A percentile compares a stretch with the other conserved stretches of the same genome.
phyloP scores from a whole-genome alignment of 2,888 invertebrate genomes.

The Halictus quadricinctus region DNA sequence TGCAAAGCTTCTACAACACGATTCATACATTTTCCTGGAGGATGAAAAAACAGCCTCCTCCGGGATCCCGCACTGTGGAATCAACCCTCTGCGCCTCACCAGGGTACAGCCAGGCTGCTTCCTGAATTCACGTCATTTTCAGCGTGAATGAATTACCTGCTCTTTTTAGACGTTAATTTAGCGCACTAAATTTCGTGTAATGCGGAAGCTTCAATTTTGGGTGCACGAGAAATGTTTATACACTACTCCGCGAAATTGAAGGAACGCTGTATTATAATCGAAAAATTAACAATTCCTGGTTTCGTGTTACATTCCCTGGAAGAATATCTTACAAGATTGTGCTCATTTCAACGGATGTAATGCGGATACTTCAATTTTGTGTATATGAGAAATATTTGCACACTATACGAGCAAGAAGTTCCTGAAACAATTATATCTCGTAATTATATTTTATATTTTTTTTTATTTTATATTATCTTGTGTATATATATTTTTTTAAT shows the following conservation, averaged over 20 bases:
- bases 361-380: neutral
- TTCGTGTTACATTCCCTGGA: neutral
- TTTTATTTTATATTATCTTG: too few relatives aligned
- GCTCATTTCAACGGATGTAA: neutral
- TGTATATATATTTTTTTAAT: too few relatives aligned
- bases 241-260: neutral
- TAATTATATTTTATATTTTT: too few relatives aligned
- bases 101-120: slow-evolving; percentile 15
- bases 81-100: slow-evolving; percentile 36
- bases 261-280: neutral
- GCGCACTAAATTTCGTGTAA: neutral
- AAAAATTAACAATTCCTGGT: neutral
- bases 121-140: slow-evolving; percentile 44
- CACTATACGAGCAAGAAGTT: too few relatives aligned
- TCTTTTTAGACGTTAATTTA: neutral
- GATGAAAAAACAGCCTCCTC: slow-evolving; percentile 77
- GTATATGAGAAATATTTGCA: neutral
- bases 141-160: slow-evolving; percentile 5
- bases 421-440: too few relatives aligned
- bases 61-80: slow-evolving; percentile 45
- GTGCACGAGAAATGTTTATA: neutral
- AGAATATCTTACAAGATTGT: neutral
- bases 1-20: slow-evolving; percentile 80
- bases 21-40: slow-evolving; percentile 81
- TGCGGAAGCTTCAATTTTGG: neutral